phyloP scores from a whole-genome alignment of 2,113 vertebrate genomes.

The Collichthys lucidus region DNA sequence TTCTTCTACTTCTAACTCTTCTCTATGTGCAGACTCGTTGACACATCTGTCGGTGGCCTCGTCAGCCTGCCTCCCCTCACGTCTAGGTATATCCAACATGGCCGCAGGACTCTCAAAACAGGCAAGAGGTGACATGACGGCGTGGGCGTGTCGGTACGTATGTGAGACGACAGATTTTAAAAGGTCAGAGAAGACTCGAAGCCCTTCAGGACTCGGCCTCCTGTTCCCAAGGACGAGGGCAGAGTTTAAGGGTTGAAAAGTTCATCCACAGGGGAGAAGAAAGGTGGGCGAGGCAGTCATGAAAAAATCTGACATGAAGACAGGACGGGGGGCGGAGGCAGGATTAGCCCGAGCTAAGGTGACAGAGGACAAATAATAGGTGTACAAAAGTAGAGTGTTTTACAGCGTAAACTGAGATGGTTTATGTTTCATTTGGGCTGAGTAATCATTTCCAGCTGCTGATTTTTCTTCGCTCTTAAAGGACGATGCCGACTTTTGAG shows the following conservation, averaged over 20 bases:
- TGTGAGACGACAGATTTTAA: slow-evolving; percentile 19
- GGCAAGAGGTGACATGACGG: slow-evolving; percentile 60
- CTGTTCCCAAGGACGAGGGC: slow-evolving; percentile 47
- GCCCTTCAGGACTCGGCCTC: slow-evolving; percentile 26
- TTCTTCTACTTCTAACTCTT: slow-evolving; percentile 9
- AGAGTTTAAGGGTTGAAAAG: slow-evolving; percentile 76
- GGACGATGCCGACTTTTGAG: neutral
- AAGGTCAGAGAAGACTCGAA: slow-evolving; percentile 45
- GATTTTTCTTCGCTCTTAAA: neutral
- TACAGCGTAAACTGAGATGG: slow-evolving; percentile 42
- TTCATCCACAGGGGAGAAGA: slow-evolving; percentile 63
- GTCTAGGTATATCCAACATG: slow-evolving; percentile 33
- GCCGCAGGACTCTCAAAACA: slow-evolving; percentile 41
- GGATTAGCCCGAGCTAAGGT: slow-evolving; percentile 60
- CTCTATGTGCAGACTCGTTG: slow-evolving; percentile 20
- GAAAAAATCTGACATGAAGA: slow-evolving; percentile 65
- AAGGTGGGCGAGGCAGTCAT: slow-evolving; percentile 62
- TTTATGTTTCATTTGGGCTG: slow-evolving; percentile 26
- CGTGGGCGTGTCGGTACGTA: slow-evolving; percentile 14
- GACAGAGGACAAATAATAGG: slow-evolving; percentile 62
- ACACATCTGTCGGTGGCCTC: slow-evolving; percentile 34
- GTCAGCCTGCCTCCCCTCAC: neutral
- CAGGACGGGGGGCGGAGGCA: slow-evolving; percentile 34
- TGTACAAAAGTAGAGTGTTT: slow-evolving; percentile 33
- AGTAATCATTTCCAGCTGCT: slow-evolving; percentile 18